phyloP scores from a whole-genome alignment of 2,113 vertebrate genomes.

The Prunella fulvescens region DNA sequence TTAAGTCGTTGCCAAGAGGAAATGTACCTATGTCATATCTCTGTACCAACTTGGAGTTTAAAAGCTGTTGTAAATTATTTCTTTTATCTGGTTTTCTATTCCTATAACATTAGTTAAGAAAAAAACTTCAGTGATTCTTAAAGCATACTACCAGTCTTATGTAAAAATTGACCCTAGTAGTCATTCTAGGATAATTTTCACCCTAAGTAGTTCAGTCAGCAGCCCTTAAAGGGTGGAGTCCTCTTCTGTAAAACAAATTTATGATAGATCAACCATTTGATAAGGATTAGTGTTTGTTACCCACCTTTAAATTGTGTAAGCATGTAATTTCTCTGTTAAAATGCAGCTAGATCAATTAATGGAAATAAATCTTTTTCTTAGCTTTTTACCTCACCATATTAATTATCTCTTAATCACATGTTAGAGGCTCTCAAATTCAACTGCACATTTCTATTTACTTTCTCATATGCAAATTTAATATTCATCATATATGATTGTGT shows the following conservation, averaged over 20 bases:
- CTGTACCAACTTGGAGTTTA: not conserved
- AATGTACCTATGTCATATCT: not conserved
- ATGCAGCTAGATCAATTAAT: not conserved
- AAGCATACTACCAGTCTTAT: not conserved
- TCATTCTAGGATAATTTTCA: not conserved
- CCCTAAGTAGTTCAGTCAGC: not conserved
- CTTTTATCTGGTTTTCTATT: not conserved
- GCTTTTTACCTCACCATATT: not conserved
- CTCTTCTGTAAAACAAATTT: not conserved
- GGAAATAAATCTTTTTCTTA: not conserved
- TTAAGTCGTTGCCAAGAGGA: not conserved
- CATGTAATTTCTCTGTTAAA: not conserved
- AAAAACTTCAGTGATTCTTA: not conserved
- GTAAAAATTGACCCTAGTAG: not conserved
- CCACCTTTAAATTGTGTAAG: not conserved
- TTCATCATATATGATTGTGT: not conserved
- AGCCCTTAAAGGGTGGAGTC: not conserved
- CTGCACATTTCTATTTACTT: not conserved
- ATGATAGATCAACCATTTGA: not conserved
- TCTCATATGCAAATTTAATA: not conserved
- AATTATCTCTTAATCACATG: not conserved
- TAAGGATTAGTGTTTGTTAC: not conserved
- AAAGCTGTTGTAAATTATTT: not conserved
- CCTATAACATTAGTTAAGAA: not conserved
- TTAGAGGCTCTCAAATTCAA: not conserved